Evolutionary conservation across 2,888 invertebrate species (phyloP), one percentile per base, ranked within the genome.

Genomic region (Drosophila meridiana): DNA sequence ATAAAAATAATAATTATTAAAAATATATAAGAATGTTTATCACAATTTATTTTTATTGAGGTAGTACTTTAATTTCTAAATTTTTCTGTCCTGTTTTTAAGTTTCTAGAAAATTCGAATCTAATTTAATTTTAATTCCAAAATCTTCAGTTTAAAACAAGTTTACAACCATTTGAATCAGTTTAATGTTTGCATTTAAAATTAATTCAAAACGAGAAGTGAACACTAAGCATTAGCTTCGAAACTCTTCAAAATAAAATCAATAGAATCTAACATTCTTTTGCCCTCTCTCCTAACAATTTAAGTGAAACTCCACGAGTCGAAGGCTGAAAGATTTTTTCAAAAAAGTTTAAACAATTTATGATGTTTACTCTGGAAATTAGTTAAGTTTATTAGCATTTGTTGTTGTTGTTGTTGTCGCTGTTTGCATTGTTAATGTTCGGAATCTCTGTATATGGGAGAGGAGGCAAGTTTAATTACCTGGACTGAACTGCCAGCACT

Each of bases 401-500:
- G 65, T 61, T 52, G 47, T 58, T 64, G 58, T 71, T 53, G 62
- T 60, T 50, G 47, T 56, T 73, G 57, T 26, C 36, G 20, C 50
- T 43, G 68, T 62, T 65, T 56, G 62, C 14, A 66, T n/a, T 67
- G 47, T 32, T 47, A 42, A 53, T 58, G 60, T 59, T 62, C 65
- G 48, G 64, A 53, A 48, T 57, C 28, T 32, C 30, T 7, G 34
- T 52, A 20, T 52, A 20, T 57, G 11, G n/a, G 13, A 28, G 38
- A 14, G 57, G 61, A 53, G 53, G 13, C 28, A 53, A 20, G 60
- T 76, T 78, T 78, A 67, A 81, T 91, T 93, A 93, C 93, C 93
- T 93, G 93, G 83, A 85, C 90, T 92, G 68, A 93, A 86, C 76
- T 93, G 93, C 88, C 89, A 93, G 74, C 93, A 93, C 77, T 93